phyloP scores from a whole-genome alignment of 1,140 invertebrate genomes.

The Argopecten irradians region DNA sequence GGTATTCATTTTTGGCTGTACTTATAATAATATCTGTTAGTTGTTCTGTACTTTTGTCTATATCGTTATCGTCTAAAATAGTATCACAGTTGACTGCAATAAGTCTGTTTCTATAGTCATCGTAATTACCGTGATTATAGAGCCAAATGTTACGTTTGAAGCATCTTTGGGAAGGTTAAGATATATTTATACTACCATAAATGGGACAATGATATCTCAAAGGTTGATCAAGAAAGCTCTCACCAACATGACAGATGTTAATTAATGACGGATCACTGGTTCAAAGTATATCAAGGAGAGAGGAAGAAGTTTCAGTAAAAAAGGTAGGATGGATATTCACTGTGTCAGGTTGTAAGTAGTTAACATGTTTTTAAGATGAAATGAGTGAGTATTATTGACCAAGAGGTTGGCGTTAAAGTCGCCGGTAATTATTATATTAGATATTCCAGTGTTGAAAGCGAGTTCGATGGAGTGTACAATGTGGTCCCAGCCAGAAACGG shows the following conservation, averaged over 20 bases:
- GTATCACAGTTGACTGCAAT: background rate
- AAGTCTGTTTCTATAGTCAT: background rate
- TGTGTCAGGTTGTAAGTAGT: background rate
- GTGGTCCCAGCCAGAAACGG: background rate
- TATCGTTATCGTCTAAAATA: background rate
- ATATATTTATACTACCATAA: background rate
- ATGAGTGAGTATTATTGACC: background rate
- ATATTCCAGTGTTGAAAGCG: background rate
- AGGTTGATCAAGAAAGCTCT: background rate
- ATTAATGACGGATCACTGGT: background rate
- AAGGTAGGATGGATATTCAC: background rate
- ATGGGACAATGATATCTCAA: background rate
- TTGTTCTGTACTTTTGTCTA: background rate
- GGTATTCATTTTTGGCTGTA: slow-evolving; percentile 15
- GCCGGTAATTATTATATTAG: slow-evolving; percentile 16
- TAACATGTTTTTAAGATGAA: background rate
- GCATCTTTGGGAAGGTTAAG: too few relatives aligned
- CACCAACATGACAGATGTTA: background rate
- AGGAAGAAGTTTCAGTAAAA: background rate
- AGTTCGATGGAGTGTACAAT: slow-evolving; percentile 20
- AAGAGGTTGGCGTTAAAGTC: slow-evolving; percentile 40
- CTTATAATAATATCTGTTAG: background rate
- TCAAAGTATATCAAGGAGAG: slow-evolving; percentile 25
- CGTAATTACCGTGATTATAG: slow-evolving; percentile 25
- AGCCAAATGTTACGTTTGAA: slow-evolving; percentile 31